These are phyloP conservation scores for Monochamus alternatus DNA, from an alignment of 2,888 invertebrate species.

Conservation along the genomic window DNA sequence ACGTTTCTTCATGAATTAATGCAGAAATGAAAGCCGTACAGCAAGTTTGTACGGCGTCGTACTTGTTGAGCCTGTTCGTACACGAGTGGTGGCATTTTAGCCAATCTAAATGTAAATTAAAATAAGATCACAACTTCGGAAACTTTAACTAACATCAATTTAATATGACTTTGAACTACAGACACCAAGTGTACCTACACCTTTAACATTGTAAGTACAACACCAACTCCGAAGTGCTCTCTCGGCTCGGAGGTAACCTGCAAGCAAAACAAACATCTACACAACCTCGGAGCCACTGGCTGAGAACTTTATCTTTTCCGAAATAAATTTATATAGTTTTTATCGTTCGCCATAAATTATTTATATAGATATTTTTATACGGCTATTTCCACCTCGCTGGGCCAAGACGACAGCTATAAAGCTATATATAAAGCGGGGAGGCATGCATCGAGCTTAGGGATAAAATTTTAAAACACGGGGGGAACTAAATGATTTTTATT, in stretches of 20 bases:
- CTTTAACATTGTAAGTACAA: background rate
- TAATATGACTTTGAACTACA: conserved; percentile 6
- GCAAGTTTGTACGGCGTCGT: background rate
- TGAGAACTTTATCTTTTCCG: background rate
- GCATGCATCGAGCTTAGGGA: background rate
- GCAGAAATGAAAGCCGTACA: background rate
- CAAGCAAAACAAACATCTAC: conserved; percentile 1
- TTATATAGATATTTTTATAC: conserved; percentile 1
- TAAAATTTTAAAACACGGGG: too few species aligned
- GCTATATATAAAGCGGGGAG: background rate
- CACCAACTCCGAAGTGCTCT: background rate
- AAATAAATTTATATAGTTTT: conserved; percentile 3
- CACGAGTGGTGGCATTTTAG: background rate
- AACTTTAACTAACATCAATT: background rate
- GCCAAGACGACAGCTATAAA: background rate
- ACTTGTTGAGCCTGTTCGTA: background rate
- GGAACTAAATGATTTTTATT: too few species aligned
- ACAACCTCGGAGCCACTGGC: background rate
- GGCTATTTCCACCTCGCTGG: background rate
- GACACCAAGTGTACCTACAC: background rate
- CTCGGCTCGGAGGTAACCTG: conserved; percentile 1
- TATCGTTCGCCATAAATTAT: background rate
- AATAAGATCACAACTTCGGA: background rate
- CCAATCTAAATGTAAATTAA: background rate
- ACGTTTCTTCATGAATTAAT: background rate